phyloP scores from a whole-genome alignment of 2,797 vertebrate species.

The Typhlichthys eigenmanni region DNA sequence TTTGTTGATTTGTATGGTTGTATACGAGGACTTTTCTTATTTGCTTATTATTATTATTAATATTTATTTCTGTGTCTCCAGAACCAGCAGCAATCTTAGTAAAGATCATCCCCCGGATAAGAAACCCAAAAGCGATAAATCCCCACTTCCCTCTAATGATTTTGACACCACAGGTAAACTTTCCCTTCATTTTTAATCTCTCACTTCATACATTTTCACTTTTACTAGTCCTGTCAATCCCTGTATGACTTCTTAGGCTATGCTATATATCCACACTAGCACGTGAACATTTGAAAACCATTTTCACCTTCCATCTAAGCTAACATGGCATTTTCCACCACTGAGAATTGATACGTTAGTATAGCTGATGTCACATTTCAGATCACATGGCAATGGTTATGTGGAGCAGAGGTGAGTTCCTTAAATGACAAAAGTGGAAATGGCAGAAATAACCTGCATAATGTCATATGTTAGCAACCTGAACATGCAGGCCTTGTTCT shows the following conservation, averaged over 20 bases:
- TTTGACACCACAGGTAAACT: slow-evolving; percentile 96
- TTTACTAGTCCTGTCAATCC: slow-evolving; percentile 4
- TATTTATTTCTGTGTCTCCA: slow-evolving; percentile 50
- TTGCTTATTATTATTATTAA: neutral
- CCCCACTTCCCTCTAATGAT: slow-evolving; percentile 85
- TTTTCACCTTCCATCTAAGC: too few species aligned
- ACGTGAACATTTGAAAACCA: too few species aligned
- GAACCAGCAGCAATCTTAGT: slow-evolving; percentile 94
- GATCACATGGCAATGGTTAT: too few species aligned
- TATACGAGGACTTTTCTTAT: neutral
- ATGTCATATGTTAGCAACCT: too few species aligned
- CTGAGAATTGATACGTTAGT: too few species aligned
- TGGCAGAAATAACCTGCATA: too few species aligned
- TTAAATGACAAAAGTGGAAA: too few species aligned
- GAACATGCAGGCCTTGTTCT: too few species aligned
- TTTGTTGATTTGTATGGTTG: neutral
- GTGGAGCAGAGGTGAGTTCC: too few species aligned
- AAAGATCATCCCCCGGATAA: slow-evolving; percentile 96
- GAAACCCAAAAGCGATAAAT: slow-evolving; percentile 93
- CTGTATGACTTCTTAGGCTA: neutral
- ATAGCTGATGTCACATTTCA: too few species aligned
- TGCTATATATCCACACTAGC: neutral
- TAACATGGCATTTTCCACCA: too few species aligned
- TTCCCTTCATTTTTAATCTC: slow-evolving; percentile 12
- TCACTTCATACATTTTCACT: neutral